Base-by-base conservation (phyloP, 2,113 vertebrate species). In the Ptyas mucosa region DNA sequence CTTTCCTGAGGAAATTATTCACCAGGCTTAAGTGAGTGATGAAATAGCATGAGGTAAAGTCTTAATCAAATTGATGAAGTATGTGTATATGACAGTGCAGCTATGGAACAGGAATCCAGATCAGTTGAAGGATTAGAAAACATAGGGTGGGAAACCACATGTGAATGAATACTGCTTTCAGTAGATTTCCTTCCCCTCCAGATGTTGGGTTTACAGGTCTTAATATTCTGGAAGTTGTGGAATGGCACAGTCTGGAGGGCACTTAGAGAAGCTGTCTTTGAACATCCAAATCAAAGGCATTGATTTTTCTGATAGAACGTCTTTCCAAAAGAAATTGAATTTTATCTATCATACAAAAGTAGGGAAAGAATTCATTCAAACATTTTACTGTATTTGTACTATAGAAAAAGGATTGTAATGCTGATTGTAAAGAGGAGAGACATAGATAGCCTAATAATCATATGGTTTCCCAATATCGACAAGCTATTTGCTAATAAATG, bases 11-110 rank as follows among this genome's bases (percentile, higher is more conserved):
- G 96, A 87, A 96, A 96, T 95, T 96, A 96, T 93, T 96, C 91
- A 95, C 91, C 18, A 89, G 34, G 54, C 94, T 94, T 93, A 95
- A 96, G 94, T 94, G 92, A 95, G 93, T 96, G 96, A 93, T 94
- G 94, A 96, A 97, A 95, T 90, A 95, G 81, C 64, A 85, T 95
- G 94, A 95, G 95, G 81, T 96, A 94, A 90, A 93, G 92, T 94
- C 58, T 95, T 93, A 95, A 93, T 64, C 64, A 93, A 95, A 96
- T 92, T 93, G 91, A 91, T 95, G 89, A 96, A 91, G 88, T 93
- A 95, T 92, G 85, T 95, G 92, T 0, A 1, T 90, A 92, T 93
- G 95, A 92, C 0, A 0, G 81, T 94, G 93, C 39, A 95, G 92
- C 91, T 94, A 95, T 87, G 87, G 88, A 96, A 92, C 46, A 95